These are phyloP conservation scores for Himalopsyche anomala DNA, from an alignment of 2,888 invertebrate species.

Conservation along the genomic window DNA sequence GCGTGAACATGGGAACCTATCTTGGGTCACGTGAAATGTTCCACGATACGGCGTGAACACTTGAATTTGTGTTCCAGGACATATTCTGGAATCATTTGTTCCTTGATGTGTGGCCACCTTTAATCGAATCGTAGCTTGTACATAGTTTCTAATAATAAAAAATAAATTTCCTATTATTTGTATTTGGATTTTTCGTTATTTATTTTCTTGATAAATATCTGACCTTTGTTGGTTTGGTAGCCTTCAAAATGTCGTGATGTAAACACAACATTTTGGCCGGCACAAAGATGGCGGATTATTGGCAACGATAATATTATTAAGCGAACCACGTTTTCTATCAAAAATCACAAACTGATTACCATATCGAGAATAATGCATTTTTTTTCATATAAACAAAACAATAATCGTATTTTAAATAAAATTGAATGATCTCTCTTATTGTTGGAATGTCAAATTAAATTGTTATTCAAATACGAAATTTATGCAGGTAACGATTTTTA, in stretches of 20 bases:
- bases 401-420: conserved; percentile 26
- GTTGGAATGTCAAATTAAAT: conserved; percentile 21
- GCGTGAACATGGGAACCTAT: no score
- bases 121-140: no score
- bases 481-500: conserved; percentile 4
- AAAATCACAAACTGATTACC: not conserved
- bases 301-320: conserved; percentile 35
- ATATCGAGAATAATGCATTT: conserved; percentile 7
- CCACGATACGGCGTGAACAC: no score
- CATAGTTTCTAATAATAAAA: no score
- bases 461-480: conserved; percentile 27
- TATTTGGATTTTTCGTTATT: not conserved
- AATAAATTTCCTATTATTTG: conserved; percentile 12
- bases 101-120: no score
- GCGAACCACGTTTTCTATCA: not conserved
- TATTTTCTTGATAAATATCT: conserved; percentile 4
- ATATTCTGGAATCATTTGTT: no score
- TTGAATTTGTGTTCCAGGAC: no score
- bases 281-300: conserved; percentile 28
- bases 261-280: not conserved
- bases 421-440: not conserved
- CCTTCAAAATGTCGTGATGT: conserved; percentile 42
- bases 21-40: no score
- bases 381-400: not conserved
- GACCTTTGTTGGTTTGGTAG: conserved; percentile 2